Evolutionary conservation across 2,797 vertebrate genomes (phyloP).

Genomic region (Muscicapa striata): DNA sequence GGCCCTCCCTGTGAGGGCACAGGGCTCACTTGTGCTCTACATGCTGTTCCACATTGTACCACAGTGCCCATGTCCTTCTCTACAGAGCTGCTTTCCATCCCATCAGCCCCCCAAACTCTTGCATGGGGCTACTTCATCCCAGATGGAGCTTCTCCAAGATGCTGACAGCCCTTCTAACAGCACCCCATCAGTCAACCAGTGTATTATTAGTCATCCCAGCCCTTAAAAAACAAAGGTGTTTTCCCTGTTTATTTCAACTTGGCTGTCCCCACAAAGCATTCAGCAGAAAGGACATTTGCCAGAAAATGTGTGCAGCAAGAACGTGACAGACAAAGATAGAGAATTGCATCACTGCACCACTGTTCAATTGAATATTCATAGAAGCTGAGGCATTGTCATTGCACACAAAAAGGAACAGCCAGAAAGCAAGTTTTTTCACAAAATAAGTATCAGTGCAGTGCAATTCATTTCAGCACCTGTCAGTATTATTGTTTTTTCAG

Average conservation of each 20-base stretch:
- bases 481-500: neutral
- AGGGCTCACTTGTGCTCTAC: neutral
- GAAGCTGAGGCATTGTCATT: neutral
- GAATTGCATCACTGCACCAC: neutral
- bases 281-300: neutral
- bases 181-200: accelerated
- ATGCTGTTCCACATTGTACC: neutral
- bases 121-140: neutral
- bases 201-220: neutral
- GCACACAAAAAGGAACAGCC: neutral
- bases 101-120: neutral
- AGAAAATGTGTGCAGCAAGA: neutral
- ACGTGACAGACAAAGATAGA: neutral
- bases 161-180: neutral
- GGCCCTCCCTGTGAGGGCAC: neutral
- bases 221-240: neutral
- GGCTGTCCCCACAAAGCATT: neutral
- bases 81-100: neutral
- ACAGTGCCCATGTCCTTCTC: neutral
- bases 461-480: neutral
- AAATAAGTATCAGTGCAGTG: neutral
- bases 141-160: neutral
- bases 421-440: neutral
- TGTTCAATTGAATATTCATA: neutral
- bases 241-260: neutral